Evolutionary conservation across 37 sponge, comb jelly and placozoan species (phyloP), one percentile per base, ranked within the genome.

Genomic region (Hexactinellida sp.): DNA sequence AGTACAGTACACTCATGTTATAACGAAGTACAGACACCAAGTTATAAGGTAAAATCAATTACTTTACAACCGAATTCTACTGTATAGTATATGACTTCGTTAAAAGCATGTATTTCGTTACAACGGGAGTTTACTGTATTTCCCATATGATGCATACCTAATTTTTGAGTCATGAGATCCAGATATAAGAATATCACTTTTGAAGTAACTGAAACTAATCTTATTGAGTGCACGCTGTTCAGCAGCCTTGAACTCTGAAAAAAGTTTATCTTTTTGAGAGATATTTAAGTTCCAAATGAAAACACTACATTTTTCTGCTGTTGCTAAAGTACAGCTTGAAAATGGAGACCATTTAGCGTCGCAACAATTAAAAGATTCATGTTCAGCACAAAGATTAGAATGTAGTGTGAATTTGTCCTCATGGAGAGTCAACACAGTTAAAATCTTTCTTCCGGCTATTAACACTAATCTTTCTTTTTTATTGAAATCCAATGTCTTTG

Each of bases 251-350:
- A 63, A 63, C 30, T 63, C 76, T 7, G 32, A 21, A 5, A 21
- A 23, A 7, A 63, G 30, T n/a, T 63, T 63, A 28, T 63, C 34
- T 28, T 63, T 63, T 23, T 63, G 76, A 21, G 76, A 10, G 30
- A 63, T 63, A 10, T 63, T n/a, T 23, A 63, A 63, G 13, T 63
- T 63, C 76, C 76, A 63, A 25, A 63, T 25, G 5, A 25, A 23
- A 25, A 63, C 76, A 63, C 28, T 63, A 63, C 76, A 63, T 63
- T 63, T 63, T 63, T 63, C 76, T 21, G 76, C 76, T n/a, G 76
- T 63, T 63, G 76, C 76, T 25, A 63, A 23, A 7, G 30, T 63
- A 10, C 32, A 63, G 30, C 5, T 28, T 32, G 76, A 23, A n/a
- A 63, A 63, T 28, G 76, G 76, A 32, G 76, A 63, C 76, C 76